phyloP scores from a whole-genome alignment of 2,797 vertebrate genomes.

The Furcifer pardalis region DNA sequence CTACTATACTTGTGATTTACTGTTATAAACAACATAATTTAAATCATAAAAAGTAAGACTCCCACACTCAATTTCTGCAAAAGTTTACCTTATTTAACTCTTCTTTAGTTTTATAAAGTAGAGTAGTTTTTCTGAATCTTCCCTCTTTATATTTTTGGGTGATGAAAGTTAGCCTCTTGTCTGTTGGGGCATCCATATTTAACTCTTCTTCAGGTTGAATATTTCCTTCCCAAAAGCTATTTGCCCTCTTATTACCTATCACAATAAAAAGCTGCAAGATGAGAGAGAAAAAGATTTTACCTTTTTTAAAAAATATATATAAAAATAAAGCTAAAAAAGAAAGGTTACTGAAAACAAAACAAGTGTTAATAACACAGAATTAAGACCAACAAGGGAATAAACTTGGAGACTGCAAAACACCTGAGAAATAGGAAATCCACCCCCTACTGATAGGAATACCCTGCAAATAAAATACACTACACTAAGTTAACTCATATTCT shows the following conservation, averaged over 20 bases:
- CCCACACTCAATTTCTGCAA: not conserved
- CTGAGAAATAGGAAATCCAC: too few relatives aligned
- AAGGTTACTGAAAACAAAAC: constrained; percentile 1
- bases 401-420: not conserved
- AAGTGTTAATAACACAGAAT: constrained; percentile 27
- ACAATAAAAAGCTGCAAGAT: constrained; percentile 88
- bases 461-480: not conserved
- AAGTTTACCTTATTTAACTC: constrained; percentile 89
- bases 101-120: constrained; percentile 79
- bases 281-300: constrained; percentile 31
- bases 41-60: not conserved
- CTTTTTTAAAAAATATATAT: not conserved
- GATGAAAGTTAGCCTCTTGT: constrained; percentile 86
- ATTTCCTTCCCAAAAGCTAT: constrained; percentile 93
- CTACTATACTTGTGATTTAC: too few relatives aligned
- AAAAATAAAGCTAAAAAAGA: not conserved
- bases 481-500: not conserved
- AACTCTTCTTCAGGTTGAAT: constrained; percentile 87
- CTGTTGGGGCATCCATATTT: constrained; percentile 77
- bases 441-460: not conserved
- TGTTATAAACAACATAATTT: too few relatives aligned
- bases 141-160: constrained; percentile 93
- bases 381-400: not conserved
- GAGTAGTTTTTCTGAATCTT: constrained; percentile 84
- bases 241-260: constrained; percentile 92